Evolutionary conservation across 37 sponge, comb jelly and placozoan species (phyloP).

Genomic region (Aphrocallistes beatrix): DNA sequence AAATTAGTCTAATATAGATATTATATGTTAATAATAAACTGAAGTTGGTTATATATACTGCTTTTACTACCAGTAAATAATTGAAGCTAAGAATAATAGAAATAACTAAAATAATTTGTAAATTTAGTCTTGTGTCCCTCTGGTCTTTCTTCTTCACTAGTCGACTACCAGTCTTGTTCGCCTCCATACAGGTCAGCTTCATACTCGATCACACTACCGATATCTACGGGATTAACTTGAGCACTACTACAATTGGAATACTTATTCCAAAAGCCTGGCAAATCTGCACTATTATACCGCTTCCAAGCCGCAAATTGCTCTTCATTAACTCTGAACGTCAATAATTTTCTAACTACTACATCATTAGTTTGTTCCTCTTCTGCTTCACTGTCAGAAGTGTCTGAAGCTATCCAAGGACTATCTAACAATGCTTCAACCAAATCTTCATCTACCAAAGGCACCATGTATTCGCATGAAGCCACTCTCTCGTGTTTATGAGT

Average conservation of each 20-base stretch:
- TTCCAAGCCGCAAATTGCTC: neutral
- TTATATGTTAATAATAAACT: too few relatives aligned
- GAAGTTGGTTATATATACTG: too few relatives aligned
- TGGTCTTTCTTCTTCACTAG: too few relatives aligned
- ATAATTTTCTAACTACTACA: neutral
- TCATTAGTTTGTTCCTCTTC: neutral
- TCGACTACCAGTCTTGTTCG: too few relatives aligned
- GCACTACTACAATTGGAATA: neutral
- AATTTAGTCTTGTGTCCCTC: too few relatives aligned
- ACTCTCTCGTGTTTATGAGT: neutral
- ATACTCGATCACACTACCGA: too few relatives aligned
- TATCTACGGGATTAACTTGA: too few relatives aligned
- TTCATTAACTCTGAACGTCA: neutral
- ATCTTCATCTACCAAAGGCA: neutral
- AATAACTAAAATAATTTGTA: too few relatives aligned
- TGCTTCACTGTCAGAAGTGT: neutral
- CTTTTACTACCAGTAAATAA: too few relatives aligned
- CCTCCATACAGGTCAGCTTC: too few relatives aligned
- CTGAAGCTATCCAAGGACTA: neutral
- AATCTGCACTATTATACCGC: neutral
- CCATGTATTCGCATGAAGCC: neutral
- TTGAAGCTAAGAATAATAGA: too few relatives aligned
- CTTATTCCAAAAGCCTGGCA: neutral
- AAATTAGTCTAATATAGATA: too few relatives aligned
- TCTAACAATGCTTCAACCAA: neutral